phyloP scores from a whole-genome alignment of 23 tunicate genomes.

The Diplosoma virens region DNA sequence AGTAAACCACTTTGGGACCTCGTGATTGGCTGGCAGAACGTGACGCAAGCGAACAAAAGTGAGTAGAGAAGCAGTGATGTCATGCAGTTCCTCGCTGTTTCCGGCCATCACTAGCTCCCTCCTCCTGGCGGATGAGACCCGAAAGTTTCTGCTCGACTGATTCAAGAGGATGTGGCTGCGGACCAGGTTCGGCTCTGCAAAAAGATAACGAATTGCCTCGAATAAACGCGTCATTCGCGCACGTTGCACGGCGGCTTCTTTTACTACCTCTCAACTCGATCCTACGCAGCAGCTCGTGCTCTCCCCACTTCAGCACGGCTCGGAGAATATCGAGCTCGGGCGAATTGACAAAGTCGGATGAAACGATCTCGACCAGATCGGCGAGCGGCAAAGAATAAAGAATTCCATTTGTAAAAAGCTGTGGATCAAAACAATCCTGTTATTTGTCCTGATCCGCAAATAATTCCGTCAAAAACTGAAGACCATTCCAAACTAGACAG shows the following conservation, averaged over 20 bases:
- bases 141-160: constrained; percentile 32
- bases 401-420: constrained; percentile 48
- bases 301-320: constrained; percentile 79
- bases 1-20: too few relatives aligned
- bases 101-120: constrained; percentile 50
- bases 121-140: constrained; percentile 17
- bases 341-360: constrained; percentile 75
- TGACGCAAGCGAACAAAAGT: constrained; percentile 67
- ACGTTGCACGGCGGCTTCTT: not conserved
- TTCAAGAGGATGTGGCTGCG: constrained; percentile 47
- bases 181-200: constrained; percentile 55
- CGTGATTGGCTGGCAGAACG: constrained; percentile 75
- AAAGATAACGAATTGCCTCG: not conserved
- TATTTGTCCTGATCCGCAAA: too few relatives aligned
- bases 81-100: constrained; percentile 69
- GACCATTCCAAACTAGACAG: too few relatives aligned
- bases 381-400: constrained; percentile 21
- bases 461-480: too few relatives aligned
- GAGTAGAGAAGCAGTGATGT: constrained; percentile 61
- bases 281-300: constrained; percentile 54
- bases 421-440: constrained; percentile 11
- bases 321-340: constrained; percentile 73
- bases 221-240: too few relatives aligned
- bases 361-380: constrained; percentile 52
- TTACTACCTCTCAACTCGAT: constrained; percentile 53